Evolutionary conservation across 2,888 invertebrate genomes (phyloP).

Genomic region (Papilio gigon): DNA sequence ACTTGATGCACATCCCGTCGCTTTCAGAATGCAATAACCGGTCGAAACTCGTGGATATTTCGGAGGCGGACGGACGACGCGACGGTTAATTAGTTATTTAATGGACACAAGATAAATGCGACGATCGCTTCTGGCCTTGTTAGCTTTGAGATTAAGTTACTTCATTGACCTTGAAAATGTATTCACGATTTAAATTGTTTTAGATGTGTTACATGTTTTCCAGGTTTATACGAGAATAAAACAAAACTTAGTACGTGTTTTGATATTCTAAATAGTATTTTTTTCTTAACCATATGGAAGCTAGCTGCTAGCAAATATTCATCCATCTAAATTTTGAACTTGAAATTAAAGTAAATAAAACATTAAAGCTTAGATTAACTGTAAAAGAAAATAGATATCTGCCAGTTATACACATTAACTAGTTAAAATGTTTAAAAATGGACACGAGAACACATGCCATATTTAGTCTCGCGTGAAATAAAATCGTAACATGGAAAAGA

Average conservation of each 20-base stretch:
- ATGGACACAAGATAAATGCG: slow-evolving; percentile 20
- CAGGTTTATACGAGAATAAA: no score
- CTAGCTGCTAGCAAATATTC: no score
- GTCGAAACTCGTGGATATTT: slow-evolving; percentile 35
- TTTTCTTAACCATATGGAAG: no score
- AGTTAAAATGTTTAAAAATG: slow-evolving; percentile 15
- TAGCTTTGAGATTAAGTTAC: background rate
- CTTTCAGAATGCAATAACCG: slow-evolving; percentile 39
- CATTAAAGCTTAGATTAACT: no score
- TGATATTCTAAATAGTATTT: no score
- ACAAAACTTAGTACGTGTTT: no score
- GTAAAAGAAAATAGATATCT: no score
- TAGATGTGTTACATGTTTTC: no score
- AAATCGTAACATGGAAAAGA: slow-evolving; percentile 37
- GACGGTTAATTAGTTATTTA: slow-evolving; percentile 28
- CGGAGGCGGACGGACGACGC: background rate
- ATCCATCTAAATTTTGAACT: no score
- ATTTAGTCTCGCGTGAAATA: slow-evolving; percentile 25
- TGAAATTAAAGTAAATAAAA: no score
- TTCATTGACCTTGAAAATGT: background rate
- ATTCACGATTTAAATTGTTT: no score
- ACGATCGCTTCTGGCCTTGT: background rate
- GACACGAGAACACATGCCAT: background rate
- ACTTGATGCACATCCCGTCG: slow-evolving; percentile 43
- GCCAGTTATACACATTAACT: background rate